Evolutionary conservation across 2,888 invertebrate genomes (phyloP).

Genomic region (Exephanes ischioxanthus): DNA sequence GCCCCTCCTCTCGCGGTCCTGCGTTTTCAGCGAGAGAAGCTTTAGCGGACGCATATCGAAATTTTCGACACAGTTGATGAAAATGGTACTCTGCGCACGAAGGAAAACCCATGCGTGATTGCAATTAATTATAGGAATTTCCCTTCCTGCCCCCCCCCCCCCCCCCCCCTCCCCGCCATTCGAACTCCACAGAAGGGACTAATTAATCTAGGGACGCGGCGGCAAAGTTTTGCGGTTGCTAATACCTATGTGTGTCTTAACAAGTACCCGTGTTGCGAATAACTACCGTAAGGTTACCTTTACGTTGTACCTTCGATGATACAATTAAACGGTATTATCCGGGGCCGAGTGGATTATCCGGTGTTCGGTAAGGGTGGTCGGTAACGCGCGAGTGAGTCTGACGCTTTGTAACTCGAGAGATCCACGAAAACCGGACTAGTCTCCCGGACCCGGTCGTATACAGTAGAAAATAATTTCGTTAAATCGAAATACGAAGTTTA

Average conservation of each 20-base stretch:
- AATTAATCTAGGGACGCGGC: neutral
- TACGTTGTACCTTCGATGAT: constrained; percentile 9
- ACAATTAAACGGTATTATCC: constrained; percentile 36
- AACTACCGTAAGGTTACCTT: neutral
- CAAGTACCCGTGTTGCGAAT: neutral
- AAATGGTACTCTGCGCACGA: too few relatives aligned
- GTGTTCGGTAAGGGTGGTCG: neutral
- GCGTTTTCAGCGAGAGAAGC: too few relatives aligned
- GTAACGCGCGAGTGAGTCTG: neutral
- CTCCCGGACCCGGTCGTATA: neutral
- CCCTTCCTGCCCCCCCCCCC: too few relatives aligned
- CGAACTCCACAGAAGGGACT: neutral
- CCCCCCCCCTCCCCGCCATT: too few relatives aligned
- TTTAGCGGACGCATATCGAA: too few relatives aligned
- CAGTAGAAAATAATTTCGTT: too few relatives aligned
- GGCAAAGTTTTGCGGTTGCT: neutral
- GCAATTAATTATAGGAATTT: too few relatives aligned
- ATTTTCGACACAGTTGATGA: too few relatives aligned
- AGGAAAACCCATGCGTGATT: too few relatives aligned
- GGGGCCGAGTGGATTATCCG: constrained; percentile 27
- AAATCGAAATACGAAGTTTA: too few relatives aligned
- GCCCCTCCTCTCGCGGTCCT: neutral
- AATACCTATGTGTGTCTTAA: neutral
- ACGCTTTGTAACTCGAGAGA: neutral
- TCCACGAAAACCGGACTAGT: neutral